These are phyloP conservation scores for Loris lydekkerianus DNA, from an alignment of 2,797 vertebrate genomes.

Conservation along the genomic window DNA sequence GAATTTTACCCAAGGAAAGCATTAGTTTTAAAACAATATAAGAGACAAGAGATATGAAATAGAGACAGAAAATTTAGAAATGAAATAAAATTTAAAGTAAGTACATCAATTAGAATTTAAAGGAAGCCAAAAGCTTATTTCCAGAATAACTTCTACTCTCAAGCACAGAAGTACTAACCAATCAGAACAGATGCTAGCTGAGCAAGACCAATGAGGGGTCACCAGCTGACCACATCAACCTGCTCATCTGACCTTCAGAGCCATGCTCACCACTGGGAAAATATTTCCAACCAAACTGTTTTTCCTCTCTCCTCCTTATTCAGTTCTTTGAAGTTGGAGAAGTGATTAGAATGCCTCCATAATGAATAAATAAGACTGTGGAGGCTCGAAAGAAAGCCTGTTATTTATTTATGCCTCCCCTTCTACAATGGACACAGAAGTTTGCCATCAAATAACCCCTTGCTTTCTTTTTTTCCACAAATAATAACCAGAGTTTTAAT, in stretches of 20 bases:
- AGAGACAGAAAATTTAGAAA: not conserved
- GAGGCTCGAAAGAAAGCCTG: not conserved
- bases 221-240: not conserved
- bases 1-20: not conserved
- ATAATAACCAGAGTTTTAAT: not conserved
- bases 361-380: not conserved
- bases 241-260: not conserved
- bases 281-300: not conserved
- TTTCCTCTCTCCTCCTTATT: not conserved
- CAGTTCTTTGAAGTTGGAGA: not conserved
- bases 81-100: conserved; percentile 34
- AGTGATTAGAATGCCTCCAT: not conserved
- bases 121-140: not conserved
- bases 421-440: not conserved
- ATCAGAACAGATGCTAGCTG: not conserved
- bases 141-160: not conserved
- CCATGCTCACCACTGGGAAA: not conserved
- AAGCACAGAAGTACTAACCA: not conserved
- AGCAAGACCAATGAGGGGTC: not conserved
- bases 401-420: not conserved
- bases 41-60: not conserved
- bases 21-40: not conserved
- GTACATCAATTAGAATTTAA: not conserved
- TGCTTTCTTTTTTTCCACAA: not conserved
- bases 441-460: not conserved